Conservation (phyloP, 2,888 invertebrate genomes). For the Andrena trimmerana region DNA sequence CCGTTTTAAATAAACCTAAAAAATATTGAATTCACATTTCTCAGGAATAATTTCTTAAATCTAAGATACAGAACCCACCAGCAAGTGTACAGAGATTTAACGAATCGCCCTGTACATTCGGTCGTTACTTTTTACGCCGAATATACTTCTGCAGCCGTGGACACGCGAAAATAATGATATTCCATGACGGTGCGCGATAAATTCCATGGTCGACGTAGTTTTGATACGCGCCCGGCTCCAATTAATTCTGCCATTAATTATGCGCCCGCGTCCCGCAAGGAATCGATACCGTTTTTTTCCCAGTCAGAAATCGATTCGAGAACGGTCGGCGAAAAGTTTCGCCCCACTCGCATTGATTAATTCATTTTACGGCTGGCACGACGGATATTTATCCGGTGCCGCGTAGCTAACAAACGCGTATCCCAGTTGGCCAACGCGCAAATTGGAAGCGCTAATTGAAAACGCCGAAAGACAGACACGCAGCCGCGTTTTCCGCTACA, state of each 20-base stretch:
- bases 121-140: conserved; percentile 21
- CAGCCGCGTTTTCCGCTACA: conserved; percentile 17
- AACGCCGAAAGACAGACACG: conserved; percentile 15
- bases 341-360: conserved; percentile 21
- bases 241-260: conserved; percentile 48
- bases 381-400: conserved; percentile 9
- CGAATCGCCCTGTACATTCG: neutral
- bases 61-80: neutral
- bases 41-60: too few species aligned
- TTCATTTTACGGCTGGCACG: conserved; percentile 17
- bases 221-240: conserved; percentile 28
- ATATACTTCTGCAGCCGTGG: neutral
- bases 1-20: too few species aligned
- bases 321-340: conserved; percentile 1
- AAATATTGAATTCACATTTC: too few species aligned
- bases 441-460: conserved; percentile 36
- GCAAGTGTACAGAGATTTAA: neutral
- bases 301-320: conserved; percentile 17
- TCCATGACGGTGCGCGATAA: conserved; percentile 20
- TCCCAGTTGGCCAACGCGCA: neutral
- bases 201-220: conserved; percentile 33
- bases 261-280: conserved; percentile 9
- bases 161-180: conserved; percentile 28
- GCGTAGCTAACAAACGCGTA: conserved; percentile 5
- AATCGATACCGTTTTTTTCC: conserved; percentile 27